Base-by-base conservation (phyloP, 1,140 invertebrate species). In the Holotrichia oblita region DNA sequence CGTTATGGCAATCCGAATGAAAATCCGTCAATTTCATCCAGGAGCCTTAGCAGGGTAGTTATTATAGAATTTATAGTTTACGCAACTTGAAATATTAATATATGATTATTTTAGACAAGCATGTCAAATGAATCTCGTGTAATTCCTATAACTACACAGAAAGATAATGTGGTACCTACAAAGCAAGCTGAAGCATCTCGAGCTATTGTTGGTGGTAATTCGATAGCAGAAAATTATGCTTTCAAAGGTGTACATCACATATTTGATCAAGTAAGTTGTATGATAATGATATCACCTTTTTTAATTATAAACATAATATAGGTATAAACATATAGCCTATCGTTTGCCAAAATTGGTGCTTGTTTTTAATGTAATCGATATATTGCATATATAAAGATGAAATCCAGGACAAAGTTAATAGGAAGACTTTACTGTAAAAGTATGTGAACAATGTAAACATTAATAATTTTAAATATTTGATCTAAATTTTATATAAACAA, bases 241-340 rank as follows among this genome's bases (percentile, higher is more conserved):
- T 96, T 95, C 86, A 91, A 93, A 80, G 95, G 94, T 48, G 94
- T 97, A 77, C 94, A 96, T 87, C 94, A 96, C 85, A 94, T 96
- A 79, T 96, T 96, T 89, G 95, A 97, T 89, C 91, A 92, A 87
- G 91, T 92, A 86, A 74, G 34, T 59, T 55, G 40, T 40, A 34
- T 1, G 4, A 34, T 34, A 2, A 34, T 34, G 27, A 4, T 34
- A 1, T 34, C 27, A 34, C 2, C 27, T 34, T 34, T 4, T 4
- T 34, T 34, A 34, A 2, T 4, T 34, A 34, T 34, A 34, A 34
- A 34, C 27, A 34, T 34, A 34, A 4, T 34, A 4, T 34, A 1
- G 4, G 1, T 34, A 34, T 2, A 34, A 34, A 34, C 4, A 34
- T 34, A 34, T 34, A 34, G n/a, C n/a, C n/a, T n/a, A n/a, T n/a